Evolutionary conservation across 2,797 vertebrate genomes (phyloP), one percentile per base, ranked within the genome.

Genomic region (Propithecus perrieri): DNA sequence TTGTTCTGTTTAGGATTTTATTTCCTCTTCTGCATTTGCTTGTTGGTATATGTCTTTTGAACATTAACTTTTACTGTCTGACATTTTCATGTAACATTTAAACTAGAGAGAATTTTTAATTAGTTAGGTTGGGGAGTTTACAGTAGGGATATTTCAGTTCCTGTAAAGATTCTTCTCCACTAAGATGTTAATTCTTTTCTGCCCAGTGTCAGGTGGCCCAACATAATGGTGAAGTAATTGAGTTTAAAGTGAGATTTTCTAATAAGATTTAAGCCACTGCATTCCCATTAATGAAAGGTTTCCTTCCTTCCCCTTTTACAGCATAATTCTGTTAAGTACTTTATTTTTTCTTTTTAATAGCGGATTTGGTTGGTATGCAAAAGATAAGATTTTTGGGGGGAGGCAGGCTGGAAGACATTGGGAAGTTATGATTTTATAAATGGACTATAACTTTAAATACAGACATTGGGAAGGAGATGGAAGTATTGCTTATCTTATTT

Each of bases 21-120:
- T 94, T 94, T 93, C 17, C 3, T 96, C 18, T 89, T 96, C 72
- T 93, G 6, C 55, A 20, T 88, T 76, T 26, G 26, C 84, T 94
- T 96, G n/a, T 85, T 96, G 75, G 38, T 89, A 14, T 75, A 65
- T 95, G 46, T 55, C 18, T 94, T 96, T 92, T 93, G 76, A 85
- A 88, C 28, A 57, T 79, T 95, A 96, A 84, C 61, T 89, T 97
- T 95, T 93, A 88, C 85, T 71, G n/a, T 81, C 46, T 97, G 43
- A 90, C 65, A 89, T 87, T 89, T 97, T 97, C 57, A 67, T 75
- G 20, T 93, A 46, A 15, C 28, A 72, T 94, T 98, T 98, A 93
- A 91, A 94, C 79, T 76, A 92, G 84, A 93, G 67, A 63, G 71
- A 41, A 18, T 79, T 96, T 97, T 97, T 96, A 98, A 91, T 91